Conservation (phyloP, 2,888 invertebrate genomes). For the Bembecia ichneumoniformis region DNA sequence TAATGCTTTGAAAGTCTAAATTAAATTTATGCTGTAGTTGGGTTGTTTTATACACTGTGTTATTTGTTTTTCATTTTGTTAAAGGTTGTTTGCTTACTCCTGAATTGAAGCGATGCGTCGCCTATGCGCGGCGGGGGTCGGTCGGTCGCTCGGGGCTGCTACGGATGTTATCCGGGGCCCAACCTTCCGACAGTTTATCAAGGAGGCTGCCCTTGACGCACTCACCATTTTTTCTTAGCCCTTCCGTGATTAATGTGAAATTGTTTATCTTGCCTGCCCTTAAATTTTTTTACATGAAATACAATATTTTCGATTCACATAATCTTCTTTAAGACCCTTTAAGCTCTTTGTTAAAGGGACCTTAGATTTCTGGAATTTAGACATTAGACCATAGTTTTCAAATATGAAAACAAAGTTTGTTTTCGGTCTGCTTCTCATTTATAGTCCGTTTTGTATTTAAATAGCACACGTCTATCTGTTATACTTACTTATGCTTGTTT, state of each 20-base stretch:
- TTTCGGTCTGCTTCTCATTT: too few species aligned
- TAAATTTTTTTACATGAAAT: not conserved
- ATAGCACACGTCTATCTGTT: too few species aligned
- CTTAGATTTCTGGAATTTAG: too few species aligned
- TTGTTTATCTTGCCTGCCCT: constrained; percentile 26
- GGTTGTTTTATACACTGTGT: constrained; percentile 1
- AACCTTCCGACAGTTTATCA: constrained; percentile 31
- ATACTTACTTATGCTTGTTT: too few species aligned
- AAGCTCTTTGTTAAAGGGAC: too few species aligned
- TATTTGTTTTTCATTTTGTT: constrained; percentile 34
- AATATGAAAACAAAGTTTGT: too few species aligned
- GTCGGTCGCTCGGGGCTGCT: constrained; percentile 9
- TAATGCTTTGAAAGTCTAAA: not conserved
- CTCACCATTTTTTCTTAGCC: constrained; percentile 27
- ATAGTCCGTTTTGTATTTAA: too few species aligned
- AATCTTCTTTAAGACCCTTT: too few species aligned
- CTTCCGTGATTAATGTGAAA: constrained; percentile 31
- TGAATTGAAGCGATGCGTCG: not conserved
- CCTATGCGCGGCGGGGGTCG: constrained; percentile 1
- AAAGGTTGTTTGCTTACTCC: constrained; percentile 21
- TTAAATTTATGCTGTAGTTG: not conserved
- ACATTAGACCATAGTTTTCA: too few species aligned
- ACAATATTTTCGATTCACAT: too few species aligned
- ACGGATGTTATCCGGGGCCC: constrained; percentile 34
- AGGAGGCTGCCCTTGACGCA: constrained; percentile 27